These are phyloP conservation scores for Porites lobata DNA, from an alignment of 92 coral and sea anemone genomes.

Conservation along the genomic window DNA sequence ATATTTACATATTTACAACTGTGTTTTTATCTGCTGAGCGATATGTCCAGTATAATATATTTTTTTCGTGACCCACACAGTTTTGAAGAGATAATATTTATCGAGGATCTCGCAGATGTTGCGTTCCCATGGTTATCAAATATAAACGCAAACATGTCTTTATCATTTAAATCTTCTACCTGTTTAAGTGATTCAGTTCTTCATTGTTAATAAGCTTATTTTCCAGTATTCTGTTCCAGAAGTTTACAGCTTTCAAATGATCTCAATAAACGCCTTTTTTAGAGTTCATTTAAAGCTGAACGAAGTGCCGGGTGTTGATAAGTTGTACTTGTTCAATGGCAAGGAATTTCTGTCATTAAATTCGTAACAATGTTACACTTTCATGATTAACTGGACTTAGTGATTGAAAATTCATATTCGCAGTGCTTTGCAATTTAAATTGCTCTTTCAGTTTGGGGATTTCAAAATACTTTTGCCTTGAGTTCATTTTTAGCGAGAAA, in stretches of 20 bases:
- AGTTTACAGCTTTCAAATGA: not conserved
- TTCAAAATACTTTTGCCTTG: not conserved
- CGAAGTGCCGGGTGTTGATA: too few species aligned
- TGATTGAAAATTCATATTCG: not conserved
- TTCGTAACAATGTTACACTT: constrained; percentile 22
- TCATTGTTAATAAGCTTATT: not conserved
- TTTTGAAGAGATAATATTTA: not conserved
- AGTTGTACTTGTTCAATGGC: not conserved
- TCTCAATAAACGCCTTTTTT: not conserved
- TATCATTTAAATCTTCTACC: constrained; percentile 14
- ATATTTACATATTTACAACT: too few species aligned
- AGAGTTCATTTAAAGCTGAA: not conserved
- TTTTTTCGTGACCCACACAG: constrained; percentile 1
- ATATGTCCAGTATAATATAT: not conserved
- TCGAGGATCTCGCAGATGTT: constrained; percentile 3
- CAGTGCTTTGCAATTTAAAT: not conserved
- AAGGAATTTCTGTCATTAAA: not conserved
- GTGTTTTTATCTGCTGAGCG: too few species aligned
- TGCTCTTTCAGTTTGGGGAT: not conserved
- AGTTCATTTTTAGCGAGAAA: not conserved
- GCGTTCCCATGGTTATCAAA: not conserved
- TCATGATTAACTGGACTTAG: not conserved
- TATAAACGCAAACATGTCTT: not conserved
- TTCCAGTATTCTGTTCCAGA: not conserved
- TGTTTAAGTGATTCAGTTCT: constrained; percentile 3